A percentile compares a stretch with the other conserved stretches of the same genome.
These are phyloP conservation scores for Podarcis lilfordi DNA, from an alignment of 2,797 vertebrate species.

Conservation along the genomic window DNA sequence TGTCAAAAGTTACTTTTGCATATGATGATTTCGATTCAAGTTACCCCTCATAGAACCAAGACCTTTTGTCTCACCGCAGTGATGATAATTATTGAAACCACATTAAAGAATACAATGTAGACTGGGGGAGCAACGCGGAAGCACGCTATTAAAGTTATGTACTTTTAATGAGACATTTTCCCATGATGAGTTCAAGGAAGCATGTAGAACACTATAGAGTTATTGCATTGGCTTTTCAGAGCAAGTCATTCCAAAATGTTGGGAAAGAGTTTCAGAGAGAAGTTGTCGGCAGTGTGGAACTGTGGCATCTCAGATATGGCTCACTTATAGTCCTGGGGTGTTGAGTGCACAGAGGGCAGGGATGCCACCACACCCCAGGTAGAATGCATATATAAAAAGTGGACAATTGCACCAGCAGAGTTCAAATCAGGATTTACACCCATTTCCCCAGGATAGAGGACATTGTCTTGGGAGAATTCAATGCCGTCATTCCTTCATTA, in stretches of 20 bases:
- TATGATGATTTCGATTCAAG: constrained; percentile 12
- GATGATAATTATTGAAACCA: not conserved
- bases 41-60: not conserved
- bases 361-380: not conserved
- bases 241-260: not conserved
- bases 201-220: not conserved
- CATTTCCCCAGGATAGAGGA: not conserved
- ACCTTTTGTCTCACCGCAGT: constrained; percentile 3
- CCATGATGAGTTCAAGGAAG: not conserved
- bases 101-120: constrained; percentile 11
- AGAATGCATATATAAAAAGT: not conserved
- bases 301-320: not conserved
- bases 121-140: constrained; percentile 13
- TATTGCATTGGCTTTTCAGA: not conserved
- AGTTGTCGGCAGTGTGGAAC: not conserved
- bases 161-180: constrained; percentile 18
- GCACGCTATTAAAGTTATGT: constrained; percentile 13
- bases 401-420: not conserved
- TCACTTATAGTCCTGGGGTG: no score
- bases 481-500: not conserved
- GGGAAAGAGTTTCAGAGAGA: not conserved
- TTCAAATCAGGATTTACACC: not conserved
- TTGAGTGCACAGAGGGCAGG: not conserved
- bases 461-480: not conserved
- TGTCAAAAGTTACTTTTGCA: constrained; percentile 28